phyloP scores from a whole-genome alignment of 2,797 vertebrate genomes.

The Babyrousa celebensis region DNA sequence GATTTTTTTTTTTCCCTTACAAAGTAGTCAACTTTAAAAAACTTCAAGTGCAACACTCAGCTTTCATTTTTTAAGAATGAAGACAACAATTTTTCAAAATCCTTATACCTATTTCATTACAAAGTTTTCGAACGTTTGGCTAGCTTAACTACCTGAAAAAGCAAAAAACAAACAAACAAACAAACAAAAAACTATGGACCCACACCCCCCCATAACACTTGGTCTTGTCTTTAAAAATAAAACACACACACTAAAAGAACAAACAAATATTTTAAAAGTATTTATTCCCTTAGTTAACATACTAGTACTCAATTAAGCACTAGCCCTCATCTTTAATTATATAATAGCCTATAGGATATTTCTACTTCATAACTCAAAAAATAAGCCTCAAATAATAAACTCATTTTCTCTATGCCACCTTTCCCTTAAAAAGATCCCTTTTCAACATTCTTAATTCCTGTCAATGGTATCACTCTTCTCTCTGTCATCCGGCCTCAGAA shows the following conservation, averaged over 20 bases:
- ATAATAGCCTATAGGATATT: background rate
- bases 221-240: background rate
- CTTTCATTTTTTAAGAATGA: constrained; percentile 69
- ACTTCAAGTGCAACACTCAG: background rate
- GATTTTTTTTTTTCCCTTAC: background rate
- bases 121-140: background rate
- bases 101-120: background rate
- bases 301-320: background rate
- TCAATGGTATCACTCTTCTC: background rate
- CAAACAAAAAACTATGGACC: background rate
- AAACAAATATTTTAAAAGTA: background rate
- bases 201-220: background rate
- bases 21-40: constrained; percentile 46
- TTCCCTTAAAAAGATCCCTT: background rate
- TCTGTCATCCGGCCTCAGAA: background rate
- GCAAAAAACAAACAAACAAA: background rate
- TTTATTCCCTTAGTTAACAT: background rate
- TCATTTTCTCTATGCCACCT: background rate
- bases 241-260: background rate
- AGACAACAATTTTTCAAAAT: constrained; percentile 60
- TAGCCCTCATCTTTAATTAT: background rate
- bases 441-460: background rate
- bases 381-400: background rate
- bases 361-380: constrained; percentile 49
- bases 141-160: constrained; percentile 50